Conservation (phyloP, 2,888 invertebrate genomes). For the Leptogaster cylindrica region DNA sequence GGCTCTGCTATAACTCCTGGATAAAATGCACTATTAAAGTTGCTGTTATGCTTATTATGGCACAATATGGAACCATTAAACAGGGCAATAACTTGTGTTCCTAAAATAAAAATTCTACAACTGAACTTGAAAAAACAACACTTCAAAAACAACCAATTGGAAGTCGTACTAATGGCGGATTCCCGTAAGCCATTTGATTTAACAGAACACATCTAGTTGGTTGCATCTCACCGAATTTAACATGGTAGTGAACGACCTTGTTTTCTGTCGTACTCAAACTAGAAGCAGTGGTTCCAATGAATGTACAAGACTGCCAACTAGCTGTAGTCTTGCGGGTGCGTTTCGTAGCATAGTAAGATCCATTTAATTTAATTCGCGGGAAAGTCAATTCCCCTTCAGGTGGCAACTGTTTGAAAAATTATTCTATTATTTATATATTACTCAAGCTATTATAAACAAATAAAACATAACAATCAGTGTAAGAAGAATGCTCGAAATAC, state of each 20-base stretch:
- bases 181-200: constrained; percentile 75
- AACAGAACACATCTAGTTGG: constrained; percentile 68
- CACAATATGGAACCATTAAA: constrained; percentile 63
- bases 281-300: constrained; percentile 55
- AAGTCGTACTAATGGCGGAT: constrained; percentile 71
- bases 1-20: constrained; percentile 61
- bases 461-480: too few species aligned
- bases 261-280: constrained; percentile 38
- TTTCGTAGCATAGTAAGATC: constrained; percentile 58
- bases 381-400: too few species aligned
- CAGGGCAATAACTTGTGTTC: constrained; percentile 81
- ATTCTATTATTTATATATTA: not conserved
- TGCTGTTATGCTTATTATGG: constrained; percentile 49
- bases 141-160: constrained; percentile 80
- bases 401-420: constrained; percentile 47
- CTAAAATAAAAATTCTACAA: too few species aligned
- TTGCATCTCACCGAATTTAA: constrained; percentile 57
- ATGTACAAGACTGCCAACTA: constrained; percentile 59
- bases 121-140: too few species aligned
- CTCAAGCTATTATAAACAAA: too few species aligned
- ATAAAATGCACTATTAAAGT: constrained; percentile 59
- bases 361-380: constrained; percentile 53
- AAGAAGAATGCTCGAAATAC: too few species aligned
- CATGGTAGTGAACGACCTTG: constrained; percentile 54
- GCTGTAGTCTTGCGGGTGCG: constrained; percentile 59